Base-by-base conservation (phyloP, 2,888 invertebrate genomes). In the Hyppa rectilinea region DNA sequence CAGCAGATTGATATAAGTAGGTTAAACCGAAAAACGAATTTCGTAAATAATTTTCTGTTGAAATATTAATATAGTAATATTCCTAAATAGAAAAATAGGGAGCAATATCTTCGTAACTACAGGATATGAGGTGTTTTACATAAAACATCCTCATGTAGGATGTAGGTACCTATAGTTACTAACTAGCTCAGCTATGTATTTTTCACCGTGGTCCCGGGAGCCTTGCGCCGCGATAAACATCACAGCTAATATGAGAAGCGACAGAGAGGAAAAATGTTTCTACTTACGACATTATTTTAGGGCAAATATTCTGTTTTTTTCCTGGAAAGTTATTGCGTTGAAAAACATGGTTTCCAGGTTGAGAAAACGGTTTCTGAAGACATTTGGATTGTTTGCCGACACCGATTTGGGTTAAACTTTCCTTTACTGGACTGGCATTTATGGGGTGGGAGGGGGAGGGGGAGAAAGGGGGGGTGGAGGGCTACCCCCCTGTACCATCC, bases 201-300 rank as follows among this genome's bases (percentile, higher is more conserved):
- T n/a, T n/a, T n/a, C n/a, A n/a, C n/a, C n/a, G n/a, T 49, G 50
- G 49, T 50, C 74, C 36, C 72, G 0, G 6, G 63, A 56, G 72
- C 23, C 14, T 63, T 45, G 56, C 36, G 2, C 56, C 43, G 36
- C 43, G 55, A 56, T 62, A 49, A 72, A 72, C 63, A 50, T 56
- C 49, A 26, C 56, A 55, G 36, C 56, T 61, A 36, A 60, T 73
- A 63, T 50, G 72, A 74, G 50, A 56, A 50, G 49, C n/a, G 55
- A 29, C 14, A 23, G 34, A 47, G 12, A 56, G 56, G 23, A 40
- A 62, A 71, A 59, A 60, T 6, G n/a, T 53, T 38, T 26, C 31
- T 53, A 17, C n/a, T 9, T 4, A 23, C 14, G 14, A n/a, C 45
- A 45, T 52, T 68, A 36, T 66, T 53, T 23, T 53, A 9, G 23